A percentile compares a stretch with the other conserved stretches of the same genome.
Evolutionary conservation across 53 echinoderm and acorn worm genomes (phyloP).

Genomic region (Henricia sp.): DNA sequence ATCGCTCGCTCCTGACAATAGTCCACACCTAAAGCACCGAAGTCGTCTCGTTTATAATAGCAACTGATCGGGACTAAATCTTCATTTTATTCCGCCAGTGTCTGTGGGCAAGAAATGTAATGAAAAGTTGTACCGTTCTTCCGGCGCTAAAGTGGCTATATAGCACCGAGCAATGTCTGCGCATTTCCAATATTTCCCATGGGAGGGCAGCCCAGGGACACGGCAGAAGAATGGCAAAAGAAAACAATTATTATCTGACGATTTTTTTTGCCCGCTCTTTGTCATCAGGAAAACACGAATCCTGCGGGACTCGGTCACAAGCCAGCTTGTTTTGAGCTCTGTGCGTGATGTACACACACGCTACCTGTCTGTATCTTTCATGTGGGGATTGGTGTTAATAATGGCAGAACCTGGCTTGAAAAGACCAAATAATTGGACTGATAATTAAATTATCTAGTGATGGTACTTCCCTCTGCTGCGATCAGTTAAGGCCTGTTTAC

Average conservation of each 20-base stretch:
- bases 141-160: constrained; percentile 27
- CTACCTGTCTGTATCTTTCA: constrained; percentile 42
- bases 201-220: constrained; percentile 27
- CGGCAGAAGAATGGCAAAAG: constrained; percentile 6
- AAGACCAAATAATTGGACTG: constrained; percentile 41
- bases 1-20: too few relatives aligned
- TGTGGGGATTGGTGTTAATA: constrained; percentile 29
- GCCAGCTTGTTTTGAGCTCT: constrained; percentile 51
- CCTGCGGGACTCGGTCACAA: constrained; percentile 49
- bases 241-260: constrained; percentile 47
- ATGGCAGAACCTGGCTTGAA: constrained; percentile 52
- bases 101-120: constrained; percentile 45
- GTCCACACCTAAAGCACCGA: background rate
- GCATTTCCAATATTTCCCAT: constrained; percentile 50
- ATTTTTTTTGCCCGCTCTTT: background rate
- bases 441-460: constrained; percentile 47
- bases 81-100: background rate
- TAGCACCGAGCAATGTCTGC: constrained; percentile 19
- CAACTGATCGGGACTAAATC: constrained; percentile 14
- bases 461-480: background rate
- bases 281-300: constrained; percentile 51
- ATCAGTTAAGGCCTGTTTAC: too few relatives aligned
- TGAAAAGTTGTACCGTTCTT: constrained; percentile 61
- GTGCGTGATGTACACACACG: constrained; percentile 49
- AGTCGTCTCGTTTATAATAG: constrained; percentile 6